Conservation (phyloP, 1,140 invertebrate species). For the Drosophila parvula region DNA sequence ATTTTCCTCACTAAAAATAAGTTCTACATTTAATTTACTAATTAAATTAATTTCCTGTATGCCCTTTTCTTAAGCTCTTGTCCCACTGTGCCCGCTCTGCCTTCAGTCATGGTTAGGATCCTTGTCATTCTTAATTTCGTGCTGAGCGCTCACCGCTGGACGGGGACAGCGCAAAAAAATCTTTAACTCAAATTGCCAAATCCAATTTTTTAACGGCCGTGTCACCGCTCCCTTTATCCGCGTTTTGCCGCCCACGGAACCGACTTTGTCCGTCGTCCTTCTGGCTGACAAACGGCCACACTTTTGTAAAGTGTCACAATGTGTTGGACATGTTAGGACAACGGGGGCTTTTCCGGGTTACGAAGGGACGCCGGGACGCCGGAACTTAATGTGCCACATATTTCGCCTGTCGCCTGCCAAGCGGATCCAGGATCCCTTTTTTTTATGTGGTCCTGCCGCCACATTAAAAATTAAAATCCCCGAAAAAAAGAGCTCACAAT, state of each 20-base stretch:
- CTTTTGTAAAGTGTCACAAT: constrained; percentile 76
- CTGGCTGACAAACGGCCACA: constrained; percentile 72
- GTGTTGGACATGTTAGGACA: constrained; percentile 50
- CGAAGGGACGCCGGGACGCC: neutral
- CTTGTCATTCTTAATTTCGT: constrained; percentile 77
- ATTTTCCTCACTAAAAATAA: neutral
- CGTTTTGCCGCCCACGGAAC: neutral
- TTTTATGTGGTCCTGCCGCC: constrained; percentile 42
- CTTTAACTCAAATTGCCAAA: constrained; percentile 76
- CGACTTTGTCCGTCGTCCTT: constrained; percentile 15
- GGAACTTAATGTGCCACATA: constrained; percentile 64
- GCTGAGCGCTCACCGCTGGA: constrained; percentile 28
- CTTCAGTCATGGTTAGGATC: constrained; percentile 47
- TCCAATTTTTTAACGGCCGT: constrained; percentile 64
- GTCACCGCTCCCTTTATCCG: neutral
- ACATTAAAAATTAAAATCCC: constrained; percentile 61
- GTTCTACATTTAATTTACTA: neutral
- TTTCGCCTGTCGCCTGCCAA: constrained; percentile 60
- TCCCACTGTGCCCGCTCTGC: constrained; percentile 45
- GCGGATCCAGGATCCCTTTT: constrained; percentile 40
- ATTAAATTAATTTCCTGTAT: neutral
- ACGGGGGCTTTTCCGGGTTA: constrained; percentile 16
- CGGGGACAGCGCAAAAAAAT: constrained; percentile 51
- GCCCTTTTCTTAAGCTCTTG: neutral
- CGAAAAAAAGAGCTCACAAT: constrained; percentile 7